These are phyloP conservation scores for Carterocephalus palaemon DNA, from an alignment of 2,888 invertebrate genomes.

Conservation along the genomic window DNA sequence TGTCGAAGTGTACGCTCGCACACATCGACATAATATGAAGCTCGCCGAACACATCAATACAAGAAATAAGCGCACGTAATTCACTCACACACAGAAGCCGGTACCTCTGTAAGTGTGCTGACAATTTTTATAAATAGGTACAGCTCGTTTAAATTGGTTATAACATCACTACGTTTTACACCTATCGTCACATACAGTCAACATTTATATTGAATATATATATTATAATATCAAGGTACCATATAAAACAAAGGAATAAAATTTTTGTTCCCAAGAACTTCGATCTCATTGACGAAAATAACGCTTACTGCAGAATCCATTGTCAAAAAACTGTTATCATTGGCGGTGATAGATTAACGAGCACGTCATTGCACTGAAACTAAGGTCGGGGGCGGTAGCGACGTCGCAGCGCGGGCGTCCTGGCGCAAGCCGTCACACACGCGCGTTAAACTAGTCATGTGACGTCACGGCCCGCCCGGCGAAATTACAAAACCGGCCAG, in stretches of 20 bases:
- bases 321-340: constrained; percentile 27
- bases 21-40: constrained; percentile 50
- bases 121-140: constrained; percentile 20
- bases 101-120: constrained; percentile 31
- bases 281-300: constrained; percentile 1
- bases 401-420: constrained; percentile 57
- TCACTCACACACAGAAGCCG: constrained; percentile 49
- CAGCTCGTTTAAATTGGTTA: constrained; percentile 21
- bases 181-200: constrained; percentile 11
- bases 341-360: constrained; percentile 50
- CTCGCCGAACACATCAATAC: constrained; percentile 55
- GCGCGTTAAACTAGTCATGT: constrained; percentile 75
- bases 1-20: constrained; percentile 53
- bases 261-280: not conserved
- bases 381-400: constrained; percentile 70
- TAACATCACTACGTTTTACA: constrained; percentile 10
- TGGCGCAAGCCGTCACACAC: constrained; percentile 71
- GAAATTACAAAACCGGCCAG: constrained; percentile 75
- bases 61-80: constrained; percentile 54
- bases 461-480: constrained; percentile 76
- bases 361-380: constrained; percentile 70
- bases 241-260: constrained; percentile 18
- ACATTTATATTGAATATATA: constrained; percentile 2
- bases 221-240: constrained; percentile 11
- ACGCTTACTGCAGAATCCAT: not conserved